Conservation (phyloP, 1,140 invertebrate genomes). For the Lutraria rhynchaena region DNA sequence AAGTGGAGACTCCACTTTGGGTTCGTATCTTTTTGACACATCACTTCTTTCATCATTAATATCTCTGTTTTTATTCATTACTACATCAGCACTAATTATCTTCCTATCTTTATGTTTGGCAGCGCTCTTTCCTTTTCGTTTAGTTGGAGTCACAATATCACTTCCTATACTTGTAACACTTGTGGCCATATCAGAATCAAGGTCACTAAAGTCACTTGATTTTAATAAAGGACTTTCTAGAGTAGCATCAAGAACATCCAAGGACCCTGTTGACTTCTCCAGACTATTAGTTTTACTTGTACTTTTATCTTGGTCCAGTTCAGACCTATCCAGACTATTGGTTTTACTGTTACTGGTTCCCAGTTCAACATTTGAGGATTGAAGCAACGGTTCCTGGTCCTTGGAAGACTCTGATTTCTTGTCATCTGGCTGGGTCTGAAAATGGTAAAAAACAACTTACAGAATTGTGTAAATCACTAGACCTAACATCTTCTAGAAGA, state of each 20-base stretch:
- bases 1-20: slow-evolving; percentile 43
- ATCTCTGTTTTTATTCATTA: slow-evolving; percentile 27
- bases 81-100: slow-evolving; percentile 20
- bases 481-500: too few relatives aligned
- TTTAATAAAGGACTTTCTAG: slow-evolving; percentile 30
- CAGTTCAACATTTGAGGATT: neutral
- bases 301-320: neutral
- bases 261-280: slow-evolving; percentile 13
- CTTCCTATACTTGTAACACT: slow-evolving; percentile 57
- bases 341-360: slow-evolving; percentile 47
- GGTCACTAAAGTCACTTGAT: slow-evolving; percentile 47
- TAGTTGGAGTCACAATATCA: slow-evolving; percentile 50
- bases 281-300: slow-evolving; percentile 32
- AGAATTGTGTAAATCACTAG: too few relatives aligned
- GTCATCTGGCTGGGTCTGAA: too few relatives aligned
- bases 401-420: too few relatives aligned
- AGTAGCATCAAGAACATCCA: slow-evolving; percentile 3
- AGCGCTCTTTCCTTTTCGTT: slow-evolving; percentile 14
- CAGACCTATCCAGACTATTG: slow-evolving; percentile 33
- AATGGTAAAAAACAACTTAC: too few relatives aligned
- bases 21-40: slow-evolving; percentile 31
- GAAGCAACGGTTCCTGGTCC: too few relatives aligned
- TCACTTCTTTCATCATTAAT: slow-evolving; percentile 36
- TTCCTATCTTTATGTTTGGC: slow-evolving; percentile 36
- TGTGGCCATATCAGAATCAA: slow-evolving; percentile 47